phyloP scores from a whole-genome alignment of 1,140 invertebrate species.

The Cyrtorhinus lividipennis region DNA sequence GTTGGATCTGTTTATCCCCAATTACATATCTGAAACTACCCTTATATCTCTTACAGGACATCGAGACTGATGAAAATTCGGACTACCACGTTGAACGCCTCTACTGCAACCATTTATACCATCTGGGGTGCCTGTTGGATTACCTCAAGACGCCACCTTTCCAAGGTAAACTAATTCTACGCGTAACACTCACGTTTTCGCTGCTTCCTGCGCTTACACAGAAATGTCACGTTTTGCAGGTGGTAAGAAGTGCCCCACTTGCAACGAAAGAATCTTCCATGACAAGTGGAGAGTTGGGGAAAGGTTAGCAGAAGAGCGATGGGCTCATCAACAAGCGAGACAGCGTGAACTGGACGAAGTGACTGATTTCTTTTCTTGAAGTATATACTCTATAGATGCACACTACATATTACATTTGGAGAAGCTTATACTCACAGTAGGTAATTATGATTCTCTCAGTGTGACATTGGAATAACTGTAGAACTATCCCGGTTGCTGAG shows the following conservation, averaged over 20 bases:
- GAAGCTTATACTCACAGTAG: no score
- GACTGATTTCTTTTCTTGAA: constrained; percentile 42
- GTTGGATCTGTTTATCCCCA: no score
- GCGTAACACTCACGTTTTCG: no score
- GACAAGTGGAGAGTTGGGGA: constrained; percentile 59
- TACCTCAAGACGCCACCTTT: constrained; percentile 65
- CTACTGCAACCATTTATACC: constrained; percentile 62
- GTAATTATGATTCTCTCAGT: no score
- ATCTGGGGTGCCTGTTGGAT: constrained; percentile 51
- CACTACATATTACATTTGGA: no score
- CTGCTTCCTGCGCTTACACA: no score
- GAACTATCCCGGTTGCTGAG: no score
- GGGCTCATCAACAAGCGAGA: constrained; percentile 63
- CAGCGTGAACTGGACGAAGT: constrained; percentile 59
- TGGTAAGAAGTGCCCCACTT: constrained; percentile 46
- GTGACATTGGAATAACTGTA: no score
- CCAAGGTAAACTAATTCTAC: constrained; percentile 39
- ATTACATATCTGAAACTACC: no score
- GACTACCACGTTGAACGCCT: constrained; percentile 50
- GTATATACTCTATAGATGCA: no score
- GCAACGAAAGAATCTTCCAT: constrained; percentile 50
- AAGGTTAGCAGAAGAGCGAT: constrained; percentile 53
- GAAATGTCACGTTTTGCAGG: no score
- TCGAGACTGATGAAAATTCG: constrained; percentile 40
- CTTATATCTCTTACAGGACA: constrained; percentile 27